Evolutionary conservation across 2,888 invertebrate genomes (phyloP), one percentile per base, ranked within the genome.

Genomic region (Craniophora ligustri): DNA sequence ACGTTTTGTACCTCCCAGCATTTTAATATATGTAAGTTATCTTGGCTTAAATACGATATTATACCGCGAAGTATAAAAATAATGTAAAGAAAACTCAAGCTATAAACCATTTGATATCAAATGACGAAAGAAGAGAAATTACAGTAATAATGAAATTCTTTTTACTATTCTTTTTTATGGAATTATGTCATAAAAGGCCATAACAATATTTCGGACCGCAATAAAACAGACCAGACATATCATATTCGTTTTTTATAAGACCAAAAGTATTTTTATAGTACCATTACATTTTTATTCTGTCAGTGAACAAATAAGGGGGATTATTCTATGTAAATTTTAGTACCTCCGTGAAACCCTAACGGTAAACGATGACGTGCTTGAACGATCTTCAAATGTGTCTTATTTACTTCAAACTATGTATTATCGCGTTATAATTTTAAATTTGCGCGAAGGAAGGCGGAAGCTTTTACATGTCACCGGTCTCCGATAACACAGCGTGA

Each of bases 191-290:
- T 36, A 18, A 64, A 31, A 26, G 19, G 13, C 15, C 16, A 41
- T 26, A 44, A 58, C 34, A 47, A 28, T 16, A 10, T n/a, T n/a
- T 14, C 2, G 26, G 21, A 40, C 58, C 38, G 67, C 15, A 30
- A 19, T 65, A 50, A 66, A 67, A 47, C 8, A 13, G 8, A 31
- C 46, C 45, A 60, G 49, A 49, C 13, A 34, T 60, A 49, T 61
- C 50, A 19, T 39, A 23, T 65, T 47, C 41, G 7, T 18, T 40
- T 60, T n/a, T 61, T 42, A 48, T 18, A 32, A 40, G 30, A 15
- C 11, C 10, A 11, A 21, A 2, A 11, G 16, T 14, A 26, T 49
- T 64, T 46, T 50, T 36, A 50, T 38, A 10, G 18, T 23, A 36
- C 14, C 16, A 26, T 32, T 23, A 40, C 41, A 35, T 39, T 67